Percentiles rank a stretch among this genome's conserved stretches.
Evolutionary conservation across 2,797 vertebrate species (phyloP).

Genomic region (Alca torda): DNA sequence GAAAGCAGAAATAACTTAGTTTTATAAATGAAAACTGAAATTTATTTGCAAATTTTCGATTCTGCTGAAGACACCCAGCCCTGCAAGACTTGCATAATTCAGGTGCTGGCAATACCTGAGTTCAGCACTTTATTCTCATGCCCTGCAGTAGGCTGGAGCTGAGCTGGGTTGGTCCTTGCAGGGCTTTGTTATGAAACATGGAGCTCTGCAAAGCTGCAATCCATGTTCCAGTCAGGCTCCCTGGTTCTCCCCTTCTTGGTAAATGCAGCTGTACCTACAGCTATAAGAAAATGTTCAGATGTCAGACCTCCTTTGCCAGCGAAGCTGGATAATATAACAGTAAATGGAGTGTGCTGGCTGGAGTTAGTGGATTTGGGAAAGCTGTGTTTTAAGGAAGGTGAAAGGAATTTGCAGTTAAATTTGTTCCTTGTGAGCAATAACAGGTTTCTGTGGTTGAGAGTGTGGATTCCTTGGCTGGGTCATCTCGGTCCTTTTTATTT

Average conservation of each 20-base stretch:
- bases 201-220: neutral
- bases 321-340: neutral
- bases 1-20: neutral
- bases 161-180: neutral
- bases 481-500: neutral
- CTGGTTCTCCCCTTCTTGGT: neutral
- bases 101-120: neutral
- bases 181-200: neutral
- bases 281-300: neutral
- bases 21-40: neutral
- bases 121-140: conserved; percentile 37
- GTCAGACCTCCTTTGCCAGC: neutral
- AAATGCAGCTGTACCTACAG: neutral
- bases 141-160: conserved; percentile 27
- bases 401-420: conserved; percentile 23
- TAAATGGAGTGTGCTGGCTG: neutral
- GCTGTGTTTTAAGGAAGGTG: neutral
- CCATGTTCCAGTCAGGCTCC: neutral
- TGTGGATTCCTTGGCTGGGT: conserved; percentile 11
- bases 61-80: neutral
- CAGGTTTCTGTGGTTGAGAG: conserved; percentile 15
- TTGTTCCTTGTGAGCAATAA: neutral
- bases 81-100: conserved; percentile 33
- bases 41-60: neutral
- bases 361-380: conserved; percentile 5